Percentiles rank a stretch among this genome's conserved stretches.
Evolutionary conservation across 2,113 vertebrate genomes (phyloP).

Genomic region (Sitta europaea): DNA sequence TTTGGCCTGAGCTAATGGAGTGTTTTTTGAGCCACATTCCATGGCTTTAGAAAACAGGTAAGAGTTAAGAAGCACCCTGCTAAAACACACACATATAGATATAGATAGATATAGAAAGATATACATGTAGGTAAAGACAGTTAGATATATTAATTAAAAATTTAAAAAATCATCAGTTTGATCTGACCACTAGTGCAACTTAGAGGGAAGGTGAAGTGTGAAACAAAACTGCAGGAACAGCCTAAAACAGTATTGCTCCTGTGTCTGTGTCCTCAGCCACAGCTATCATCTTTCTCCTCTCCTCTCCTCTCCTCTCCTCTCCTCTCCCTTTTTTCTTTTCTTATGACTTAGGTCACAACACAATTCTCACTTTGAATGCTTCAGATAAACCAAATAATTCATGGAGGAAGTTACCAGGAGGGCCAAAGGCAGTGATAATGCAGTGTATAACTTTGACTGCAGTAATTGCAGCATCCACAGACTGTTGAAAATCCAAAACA

Average conservation of each 20-base stretch:
- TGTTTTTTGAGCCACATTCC: neutral
- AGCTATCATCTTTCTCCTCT: neutral
- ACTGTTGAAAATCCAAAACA: neutral
- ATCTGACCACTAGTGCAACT: neutral
- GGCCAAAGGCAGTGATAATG: neutral
- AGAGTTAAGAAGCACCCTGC: neutral
- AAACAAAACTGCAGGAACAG: neutral
- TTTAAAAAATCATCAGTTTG: neutral
- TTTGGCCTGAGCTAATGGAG: neutral
- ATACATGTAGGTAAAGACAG: neutral
- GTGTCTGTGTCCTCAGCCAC: neutral
- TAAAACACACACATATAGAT: neutral
- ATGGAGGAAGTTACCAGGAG: neutral
- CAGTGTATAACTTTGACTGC: neutral
- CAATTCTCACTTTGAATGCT: neutral
- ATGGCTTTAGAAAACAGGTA: neutral
- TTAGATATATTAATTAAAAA: too few relatives aligned
- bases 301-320: neutral
- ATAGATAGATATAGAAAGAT: neutral
- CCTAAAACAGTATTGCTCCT: neutral
- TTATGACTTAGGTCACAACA: neutral
- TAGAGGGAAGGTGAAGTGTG: neutral
- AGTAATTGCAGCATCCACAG: neutral
- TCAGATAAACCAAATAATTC: neutral
- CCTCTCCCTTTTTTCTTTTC: neutral